Conservation (phyloP, 2,113 vertebrate species). For the Leuciscus idus region DNA sequence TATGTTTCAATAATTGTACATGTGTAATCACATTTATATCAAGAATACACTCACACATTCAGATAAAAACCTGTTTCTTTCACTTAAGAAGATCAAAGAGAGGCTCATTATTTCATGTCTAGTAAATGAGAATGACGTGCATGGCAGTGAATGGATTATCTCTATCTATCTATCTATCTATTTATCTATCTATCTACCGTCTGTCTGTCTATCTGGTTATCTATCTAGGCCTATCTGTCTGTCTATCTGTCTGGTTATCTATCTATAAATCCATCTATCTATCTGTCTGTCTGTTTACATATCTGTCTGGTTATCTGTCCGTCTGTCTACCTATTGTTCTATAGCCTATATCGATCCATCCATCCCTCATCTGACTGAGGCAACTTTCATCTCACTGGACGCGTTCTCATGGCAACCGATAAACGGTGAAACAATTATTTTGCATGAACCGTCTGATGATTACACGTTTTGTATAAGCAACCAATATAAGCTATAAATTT, state of each 20-base stretch:
- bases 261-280: background rate
- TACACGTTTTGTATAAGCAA: background rate
- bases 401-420: constrained; percentile 52
- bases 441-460: constrained; percentile 23
- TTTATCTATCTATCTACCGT: background rate
- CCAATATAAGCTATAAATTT: background rate
- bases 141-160: background rate
- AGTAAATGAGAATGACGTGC: background rate
- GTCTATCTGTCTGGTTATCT: background rate
- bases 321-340: background rate
- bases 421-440: constrained; percentile 19
- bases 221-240: background rate
- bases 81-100: constrained; percentile 16
- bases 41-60: background rate
- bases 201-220: background rate
- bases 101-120: background rate
- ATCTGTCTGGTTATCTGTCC: background rate
- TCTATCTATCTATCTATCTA: background rate
- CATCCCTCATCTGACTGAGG: constrained; percentile 6
- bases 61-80: background rate
- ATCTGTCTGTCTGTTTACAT: background rate
- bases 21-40: background rate
- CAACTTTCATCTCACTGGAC: background rate
- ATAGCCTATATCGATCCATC: background rate
- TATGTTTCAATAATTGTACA: background rate